Conservation (phyloP, 37 sponge, comb jelly and placozoan genomes). For the Bolinopsis microptera region DNA sequence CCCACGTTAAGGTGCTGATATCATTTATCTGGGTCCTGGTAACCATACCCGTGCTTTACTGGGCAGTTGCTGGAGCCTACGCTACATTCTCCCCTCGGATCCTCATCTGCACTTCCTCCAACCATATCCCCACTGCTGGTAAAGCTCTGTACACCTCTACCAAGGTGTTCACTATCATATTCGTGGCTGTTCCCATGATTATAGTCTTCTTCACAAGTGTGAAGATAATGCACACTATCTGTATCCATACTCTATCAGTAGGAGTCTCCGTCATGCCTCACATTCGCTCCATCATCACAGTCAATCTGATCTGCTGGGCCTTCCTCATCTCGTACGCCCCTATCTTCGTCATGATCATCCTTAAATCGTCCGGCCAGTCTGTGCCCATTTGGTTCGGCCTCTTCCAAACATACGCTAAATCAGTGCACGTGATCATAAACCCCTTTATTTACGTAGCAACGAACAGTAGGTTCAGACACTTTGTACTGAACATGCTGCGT, state of each 20-base stretch:
- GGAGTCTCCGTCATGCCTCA: slow-evolving; percentile 52
- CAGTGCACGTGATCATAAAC: slow-evolving; percentile 52
- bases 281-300: slow-evolving; percentile 48
- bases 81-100: background rate
- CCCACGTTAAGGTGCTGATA: slow-evolving; percentile 47
- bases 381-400: slow-evolving; percentile 55
- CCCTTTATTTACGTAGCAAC: slow-evolving; percentile 56
- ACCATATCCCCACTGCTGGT: background rate
- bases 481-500: background rate
- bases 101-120: slow-evolving; percentile 30
- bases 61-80: background rate
- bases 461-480: slow-evolving; percentile 22
- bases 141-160: slow-evolving; percentile 10
- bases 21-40: slow-evolving; percentile 8
- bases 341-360: slow-evolving; percentile 34
- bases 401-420: slow-evolving; percentile 44
- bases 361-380: background rate
- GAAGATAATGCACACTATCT: slow-evolving; percentile 34
- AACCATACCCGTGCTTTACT: slow-evolving; percentile 33
- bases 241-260: background rate
- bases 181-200: slow-evolving; percentile 44
- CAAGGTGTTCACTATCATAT: slow-evolving; percentile 32
- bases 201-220: slow-evolving; percentile 42
- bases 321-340: slow-evolving; percentile 45
- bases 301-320: slow-evolving; percentile 63